These are phyloP conservation scores for Dione vanillae DNA, from an alignment of 2,888 invertebrate genomes.

Conservation along the genomic window DNA sequence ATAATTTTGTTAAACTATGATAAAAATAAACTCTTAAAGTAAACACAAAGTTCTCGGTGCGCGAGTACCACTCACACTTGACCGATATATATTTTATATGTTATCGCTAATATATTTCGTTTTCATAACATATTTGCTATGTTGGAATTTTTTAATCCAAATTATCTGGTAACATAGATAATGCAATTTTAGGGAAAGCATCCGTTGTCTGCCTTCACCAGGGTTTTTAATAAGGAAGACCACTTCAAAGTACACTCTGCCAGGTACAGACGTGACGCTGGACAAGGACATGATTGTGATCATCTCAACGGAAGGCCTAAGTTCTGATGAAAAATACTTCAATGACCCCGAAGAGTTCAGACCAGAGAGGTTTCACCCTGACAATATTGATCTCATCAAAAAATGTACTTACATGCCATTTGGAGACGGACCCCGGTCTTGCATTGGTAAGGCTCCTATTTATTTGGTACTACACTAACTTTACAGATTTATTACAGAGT, in stretches of 20 bases:
- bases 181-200: conserved; percentile 54
- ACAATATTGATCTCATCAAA: conserved; percentile 43
- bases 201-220: conserved; percentile 50
- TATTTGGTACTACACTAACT: no score
- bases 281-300: conserved; percentile 45
- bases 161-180: background rate
- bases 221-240: conserved; percentile 47
- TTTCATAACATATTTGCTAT: background rate
- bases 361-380: conserved; percentile 51
- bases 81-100: no score
- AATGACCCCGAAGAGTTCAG: conserved; percentile 49
- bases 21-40: no score
- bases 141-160: background rate
- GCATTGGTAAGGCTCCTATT: conserved; percentile 43
- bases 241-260: conserved; percentile 45
- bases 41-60: no score
- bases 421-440: conserved; percentile 50
- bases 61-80: no score
- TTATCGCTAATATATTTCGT: no score
- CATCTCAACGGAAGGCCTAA: conserved; percentile 45
- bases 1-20: no score
- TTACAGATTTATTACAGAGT: no score
- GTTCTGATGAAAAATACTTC: conserved; percentile 48
- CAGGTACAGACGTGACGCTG: conserved; percentile 46
- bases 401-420: conserved; percentile 48